Evolutionary conservation across 1,140 invertebrate genomes (phyloP).

Genomic region (Aphaenogaster rudis): DNA sequence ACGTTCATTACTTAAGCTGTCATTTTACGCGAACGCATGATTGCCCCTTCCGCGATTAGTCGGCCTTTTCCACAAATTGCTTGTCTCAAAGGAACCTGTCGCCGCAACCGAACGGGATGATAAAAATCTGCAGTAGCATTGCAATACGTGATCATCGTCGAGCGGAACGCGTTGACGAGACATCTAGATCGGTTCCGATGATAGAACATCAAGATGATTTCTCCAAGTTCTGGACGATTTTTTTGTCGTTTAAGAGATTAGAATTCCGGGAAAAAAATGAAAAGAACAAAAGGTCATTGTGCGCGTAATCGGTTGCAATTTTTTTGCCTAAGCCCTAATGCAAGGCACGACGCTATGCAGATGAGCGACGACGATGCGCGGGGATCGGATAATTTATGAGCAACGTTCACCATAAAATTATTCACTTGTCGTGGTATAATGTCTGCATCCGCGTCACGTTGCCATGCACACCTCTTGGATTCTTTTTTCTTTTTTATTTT

Average conservation of each 20-base stretch:
- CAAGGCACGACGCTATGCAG: constrained; percentile 72
- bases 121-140: constrained; percentile 8
- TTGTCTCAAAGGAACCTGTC: constrained; percentile 5
- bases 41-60: constrained; percentile 37
- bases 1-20: constrained; percentile 46
- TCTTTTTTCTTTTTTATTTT: not conserved
- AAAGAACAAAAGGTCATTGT: not conserved
- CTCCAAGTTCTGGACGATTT: not conserved
- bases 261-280: not conserved
- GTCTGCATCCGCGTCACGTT: constrained; percentile 43
- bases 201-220: constrained; percentile 1
- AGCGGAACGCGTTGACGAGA: not conserved
- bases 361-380: constrained; percentile 69
- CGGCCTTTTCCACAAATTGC: constrained; percentile 28
- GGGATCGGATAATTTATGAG: constrained; percentile 76
- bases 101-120: not conserved
- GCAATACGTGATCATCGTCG: not conserved
- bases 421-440: constrained; percentile 72
- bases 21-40: constrained; percentile 31
- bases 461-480: constrained; percentile 3
- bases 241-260: not conserved
- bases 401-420: constrained; percentile 75
- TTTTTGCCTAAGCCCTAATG: constrained; percentile 55
- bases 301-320: constrained; percentile 45
- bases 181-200: not conserved